Evolutionary conservation across 2,888 invertebrate species (phyloP).

Genomic region (Sinohyriopsis cumingii): DNA sequence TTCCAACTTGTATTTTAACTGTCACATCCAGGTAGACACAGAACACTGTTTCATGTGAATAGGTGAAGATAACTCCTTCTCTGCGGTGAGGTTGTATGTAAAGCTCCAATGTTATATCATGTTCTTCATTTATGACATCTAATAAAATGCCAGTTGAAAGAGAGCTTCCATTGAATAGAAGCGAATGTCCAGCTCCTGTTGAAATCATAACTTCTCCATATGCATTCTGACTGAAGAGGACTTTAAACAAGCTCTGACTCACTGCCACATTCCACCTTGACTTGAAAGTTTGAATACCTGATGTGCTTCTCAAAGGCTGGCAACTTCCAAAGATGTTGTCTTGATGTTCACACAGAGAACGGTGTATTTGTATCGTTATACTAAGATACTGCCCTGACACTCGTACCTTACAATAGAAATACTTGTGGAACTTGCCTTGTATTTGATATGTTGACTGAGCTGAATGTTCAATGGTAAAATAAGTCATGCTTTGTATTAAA

Average conservation of each 20-base stretch:
- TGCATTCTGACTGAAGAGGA: slow-evolving; percentile 15
- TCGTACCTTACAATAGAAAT: slow-evolving; percentile 11
- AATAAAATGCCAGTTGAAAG: slow-evolving; percentile 19
- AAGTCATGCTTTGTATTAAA: neutral
- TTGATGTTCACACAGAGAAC: slow-evolving; percentile 13
- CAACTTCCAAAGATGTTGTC: slow-evolving; percentile 18
- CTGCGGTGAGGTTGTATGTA: slow-evolving; percentile 22
- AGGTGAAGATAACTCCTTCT: slow-evolving; percentile 31
- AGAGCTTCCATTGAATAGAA: slow-evolving; percentile 17
- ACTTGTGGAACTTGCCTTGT: slow-evolving; percentile 4
- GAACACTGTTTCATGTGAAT: too few relatives aligned
- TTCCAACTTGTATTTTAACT: slow-evolving; percentile 15
- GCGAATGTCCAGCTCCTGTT: slow-evolving; percentile 26
- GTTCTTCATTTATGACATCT: slow-evolving; percentile 13
- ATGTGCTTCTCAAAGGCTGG: slow-evolving; percentile 2
- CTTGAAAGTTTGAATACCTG: slow-evolving; percentile 8
- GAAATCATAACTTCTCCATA: slow-evolving; percentile 15
- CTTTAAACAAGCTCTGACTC: slow-evolving; percentile 21
- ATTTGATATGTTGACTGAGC: slow-evolving; percentile 12
- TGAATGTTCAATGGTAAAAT: slow-evolving; percentile 6
- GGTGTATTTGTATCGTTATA: slow-evolving; percentile 17
- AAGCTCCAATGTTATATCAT: slow-evolving; percentile 34
- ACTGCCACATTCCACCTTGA: slow-evolving; percentile 19
- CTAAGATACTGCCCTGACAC: slow-evolving; percentile 16
- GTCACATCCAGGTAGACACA: neutral